These are phyloP conservation scores for Hapalemur alaotrensis DNA, from an alignment of 2,797 vertebrate species.

Conservation along the genomic window DNA sequence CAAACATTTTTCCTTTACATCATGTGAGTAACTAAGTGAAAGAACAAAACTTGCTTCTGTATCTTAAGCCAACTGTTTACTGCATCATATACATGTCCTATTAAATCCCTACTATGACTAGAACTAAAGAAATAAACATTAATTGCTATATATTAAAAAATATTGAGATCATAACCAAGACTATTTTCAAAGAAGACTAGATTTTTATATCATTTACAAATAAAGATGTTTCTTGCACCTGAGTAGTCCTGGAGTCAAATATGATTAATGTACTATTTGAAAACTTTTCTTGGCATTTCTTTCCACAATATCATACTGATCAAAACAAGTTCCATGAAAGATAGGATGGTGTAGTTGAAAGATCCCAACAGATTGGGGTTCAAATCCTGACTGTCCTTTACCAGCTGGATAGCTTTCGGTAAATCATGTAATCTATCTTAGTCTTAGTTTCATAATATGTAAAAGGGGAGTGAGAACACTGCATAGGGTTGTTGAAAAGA, in stretches of 20 bases:
- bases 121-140: conserved; percentile 39
- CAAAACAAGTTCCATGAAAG: conserved; percentile 27
- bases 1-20: conserved; percentile 50
- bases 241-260: not conserved
- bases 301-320: not conserved
- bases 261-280: not conserved
- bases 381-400: not conserved
- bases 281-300: conserved; percentile 35
- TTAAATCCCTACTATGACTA: conserved; percentile 27
- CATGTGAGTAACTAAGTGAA: conserved; percentile 41
- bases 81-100: not conserved
- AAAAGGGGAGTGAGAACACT: not conserved
- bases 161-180: not conserved
- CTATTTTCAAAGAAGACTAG: conserved; percentile 35
- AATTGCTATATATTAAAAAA: conserved; percentile 32
- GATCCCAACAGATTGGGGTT: not conserved
- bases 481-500: not conserved
- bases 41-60: conserved; percentile 44
- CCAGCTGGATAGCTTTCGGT: not conserved
- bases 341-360: not conserved
- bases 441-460: not conserved
- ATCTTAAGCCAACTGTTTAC: not conserved
- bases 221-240: conserved; percentile 9
- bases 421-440: not conserved
- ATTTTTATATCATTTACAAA: conserved; percentile 33